phyloP scores from a whole-genome alignment of 2,797 vertebrate species.

The Sebastes aleutianus region DNA sequence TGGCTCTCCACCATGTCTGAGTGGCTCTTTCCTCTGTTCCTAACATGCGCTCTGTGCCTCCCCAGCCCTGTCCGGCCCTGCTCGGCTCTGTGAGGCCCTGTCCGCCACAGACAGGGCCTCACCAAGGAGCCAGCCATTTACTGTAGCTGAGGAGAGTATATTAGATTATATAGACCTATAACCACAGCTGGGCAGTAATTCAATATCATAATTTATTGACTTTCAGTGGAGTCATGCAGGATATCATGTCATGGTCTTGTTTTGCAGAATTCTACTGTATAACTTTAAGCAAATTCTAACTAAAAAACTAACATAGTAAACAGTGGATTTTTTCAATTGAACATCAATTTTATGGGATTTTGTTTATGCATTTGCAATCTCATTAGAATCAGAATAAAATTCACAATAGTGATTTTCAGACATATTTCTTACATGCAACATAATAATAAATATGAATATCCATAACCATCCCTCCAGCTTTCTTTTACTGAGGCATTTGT shows the following conservation, averaged over 20 bases:
- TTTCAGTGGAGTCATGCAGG: neutral
- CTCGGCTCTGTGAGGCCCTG: conserved; percentile 44
- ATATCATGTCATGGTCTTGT: neutral
- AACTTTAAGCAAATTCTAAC: neutral
- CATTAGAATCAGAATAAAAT: neutral
- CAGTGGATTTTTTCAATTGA: neutral
- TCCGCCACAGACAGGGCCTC: conserved; percentile 27
- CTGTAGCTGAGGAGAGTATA: neutral
- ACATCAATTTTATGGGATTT: neutral
- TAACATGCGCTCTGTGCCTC: conserved; percentile 69
- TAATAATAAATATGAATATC: neutral
- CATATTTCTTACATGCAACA: neutral
- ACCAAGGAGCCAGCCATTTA: neutral
- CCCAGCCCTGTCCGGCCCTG: conserved; percentile 40
- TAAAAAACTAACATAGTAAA: neutral
- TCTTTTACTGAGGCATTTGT: neutral
- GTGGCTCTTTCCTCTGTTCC: conserved; percentile 64
- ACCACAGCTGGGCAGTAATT: neutral
- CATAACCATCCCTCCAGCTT: neutral
- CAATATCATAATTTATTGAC: neutral
- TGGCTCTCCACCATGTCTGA: conserved; percentile 59
- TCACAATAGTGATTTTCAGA: neutral
- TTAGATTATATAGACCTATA: neutral
- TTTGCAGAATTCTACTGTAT: neutral
- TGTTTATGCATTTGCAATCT: neutral